Evolutionary conservation across 2,113 vertebrate species (phyloP).

Genomic region (Pitta sordida): DNA sequence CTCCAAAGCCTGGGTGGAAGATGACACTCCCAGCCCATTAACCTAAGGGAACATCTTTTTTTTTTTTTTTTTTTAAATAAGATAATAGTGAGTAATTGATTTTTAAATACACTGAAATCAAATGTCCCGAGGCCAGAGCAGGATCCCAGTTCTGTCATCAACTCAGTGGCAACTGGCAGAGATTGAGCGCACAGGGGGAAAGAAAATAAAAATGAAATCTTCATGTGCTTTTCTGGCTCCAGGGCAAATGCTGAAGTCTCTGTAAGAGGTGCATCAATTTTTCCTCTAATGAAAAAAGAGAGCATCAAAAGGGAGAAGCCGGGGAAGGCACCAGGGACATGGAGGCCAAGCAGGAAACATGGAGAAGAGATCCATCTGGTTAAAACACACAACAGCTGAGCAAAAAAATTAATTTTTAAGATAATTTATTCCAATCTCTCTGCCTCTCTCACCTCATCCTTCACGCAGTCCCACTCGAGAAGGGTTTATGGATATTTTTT

Average conservation of each 20-base stretch:
- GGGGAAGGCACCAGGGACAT: not conserved
- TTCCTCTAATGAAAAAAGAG: not conserved
- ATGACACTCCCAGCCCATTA: not conserved
- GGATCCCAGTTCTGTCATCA: not conserved
- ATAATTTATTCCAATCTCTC: constrained; percentile 31
- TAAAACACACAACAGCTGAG: not conserved
- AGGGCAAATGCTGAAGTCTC: not conserved
- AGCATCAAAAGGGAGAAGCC: not conserved
- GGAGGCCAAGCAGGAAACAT: fast-evolving
- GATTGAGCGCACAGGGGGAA: not conserved
- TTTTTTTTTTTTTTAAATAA: not conserved
- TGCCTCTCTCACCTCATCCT: not conserved
- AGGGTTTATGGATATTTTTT: not conserved
- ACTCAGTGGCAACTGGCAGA: not conserved
- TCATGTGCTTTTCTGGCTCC: not conserved
- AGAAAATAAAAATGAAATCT: constrained; percentile 20
- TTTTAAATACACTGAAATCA: constrained; percentile 48
- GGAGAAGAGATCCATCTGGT: not conserved
- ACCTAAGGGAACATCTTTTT: not conserved
- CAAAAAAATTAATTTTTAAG: not conserved
- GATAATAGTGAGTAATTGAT: constrained; percentile 41
- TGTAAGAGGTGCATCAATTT: not conserved
- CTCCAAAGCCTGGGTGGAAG: not conserved
- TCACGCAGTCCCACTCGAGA: fast-evolving
- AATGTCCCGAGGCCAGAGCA: constrained; percentile 6